phyloP scores from a whole-genome alignment of 2,888 invertebrate species.

The Frankliniella fusca region DNA sequence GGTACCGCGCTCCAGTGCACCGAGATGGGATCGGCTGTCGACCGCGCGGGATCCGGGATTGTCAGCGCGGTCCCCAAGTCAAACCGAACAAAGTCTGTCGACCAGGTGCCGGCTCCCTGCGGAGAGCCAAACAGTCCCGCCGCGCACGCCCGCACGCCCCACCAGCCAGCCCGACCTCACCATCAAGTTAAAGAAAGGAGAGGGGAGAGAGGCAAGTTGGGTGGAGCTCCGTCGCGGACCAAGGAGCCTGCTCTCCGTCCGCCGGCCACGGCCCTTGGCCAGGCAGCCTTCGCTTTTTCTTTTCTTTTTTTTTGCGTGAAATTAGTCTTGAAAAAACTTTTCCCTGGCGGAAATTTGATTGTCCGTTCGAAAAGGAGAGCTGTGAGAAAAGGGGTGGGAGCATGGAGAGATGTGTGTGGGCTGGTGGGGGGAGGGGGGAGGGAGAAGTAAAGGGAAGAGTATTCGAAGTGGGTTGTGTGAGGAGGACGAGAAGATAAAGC shows the following conservation, averaged over 20 bases:
- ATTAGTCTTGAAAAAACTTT: slow-evolving; percentile 10
- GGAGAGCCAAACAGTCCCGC: neutral
- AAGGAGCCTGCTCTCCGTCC: neutral
- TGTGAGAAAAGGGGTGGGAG: neutral
- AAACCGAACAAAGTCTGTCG: slow-evolving; percentile 1
- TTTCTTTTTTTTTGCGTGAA: neutral
- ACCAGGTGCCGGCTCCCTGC: neutral
- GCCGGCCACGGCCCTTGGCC: neutral
- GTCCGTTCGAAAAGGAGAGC: neutral
- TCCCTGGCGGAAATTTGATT: slow-evolving; percentile 14
- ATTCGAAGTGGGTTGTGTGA: too few species aligned
- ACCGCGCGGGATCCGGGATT: neutral
- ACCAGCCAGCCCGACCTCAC: neutral
- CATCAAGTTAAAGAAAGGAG: slow-evolving; percentile 9
- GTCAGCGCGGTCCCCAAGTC: neutral
- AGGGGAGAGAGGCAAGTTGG: neutral
- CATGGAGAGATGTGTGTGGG: neutral
- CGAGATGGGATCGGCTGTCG: too few species aligned
- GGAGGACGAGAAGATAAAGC: neutral
- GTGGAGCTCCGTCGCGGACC: neutral
- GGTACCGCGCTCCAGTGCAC: too few species aligned
- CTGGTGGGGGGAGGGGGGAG: neutral
- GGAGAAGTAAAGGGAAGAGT: too few species aligned
- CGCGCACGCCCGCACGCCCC: neutral
- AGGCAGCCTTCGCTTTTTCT: too few species aligned